These are phyloP conservation scores for Crotalus helleri DNA, from an alignment of 2,113 vertebrate genomes.

Conservation along the genomic window DNA sequence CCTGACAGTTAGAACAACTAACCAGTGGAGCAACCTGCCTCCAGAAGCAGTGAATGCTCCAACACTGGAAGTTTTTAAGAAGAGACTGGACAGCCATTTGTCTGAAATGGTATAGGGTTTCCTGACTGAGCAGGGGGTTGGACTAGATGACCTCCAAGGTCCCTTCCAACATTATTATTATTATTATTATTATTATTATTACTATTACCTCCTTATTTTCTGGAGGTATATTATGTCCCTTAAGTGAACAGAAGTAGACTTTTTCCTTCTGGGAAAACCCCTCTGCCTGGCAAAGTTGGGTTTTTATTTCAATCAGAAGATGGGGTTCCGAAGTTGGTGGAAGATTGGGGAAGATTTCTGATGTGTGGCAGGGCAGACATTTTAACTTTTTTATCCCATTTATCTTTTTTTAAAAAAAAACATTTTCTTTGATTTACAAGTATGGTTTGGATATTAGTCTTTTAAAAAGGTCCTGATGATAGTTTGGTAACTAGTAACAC, in stretches of 20 bases:
- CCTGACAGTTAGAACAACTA: too few species aligned
- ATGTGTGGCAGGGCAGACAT: not conserved
- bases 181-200: too few species aligned
- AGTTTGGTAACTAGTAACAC: not conserved
- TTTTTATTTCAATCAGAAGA: not conserved
- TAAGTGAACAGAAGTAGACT: not conserved
- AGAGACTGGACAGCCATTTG: too few species aligned
- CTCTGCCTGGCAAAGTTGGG: not conserved
- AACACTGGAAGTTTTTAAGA: too few species aligned
- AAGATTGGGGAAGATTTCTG: not conserved
- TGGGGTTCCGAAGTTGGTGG: not conserved
- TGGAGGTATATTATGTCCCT: not conserved
- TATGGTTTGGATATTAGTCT: not conserved
- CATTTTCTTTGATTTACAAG: not conserved
- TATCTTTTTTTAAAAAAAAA: not conserved
- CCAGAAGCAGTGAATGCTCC: too few species aligned
- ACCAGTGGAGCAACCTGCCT: too few species aligned
- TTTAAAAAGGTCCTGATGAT: not conserved
- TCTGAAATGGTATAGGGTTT: too few species aligned
- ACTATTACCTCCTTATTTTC: not conserved
- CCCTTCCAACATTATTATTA: too few species aligned
- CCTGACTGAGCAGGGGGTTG: too few species aligned
- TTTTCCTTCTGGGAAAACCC: not conserved
- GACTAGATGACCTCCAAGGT: too few species aligned
- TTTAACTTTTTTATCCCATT: not conserved